phyloP scores from a whole-genome alignment of 2,888 invertebrate genomes.

The Lepidonotus clava region DNA sequence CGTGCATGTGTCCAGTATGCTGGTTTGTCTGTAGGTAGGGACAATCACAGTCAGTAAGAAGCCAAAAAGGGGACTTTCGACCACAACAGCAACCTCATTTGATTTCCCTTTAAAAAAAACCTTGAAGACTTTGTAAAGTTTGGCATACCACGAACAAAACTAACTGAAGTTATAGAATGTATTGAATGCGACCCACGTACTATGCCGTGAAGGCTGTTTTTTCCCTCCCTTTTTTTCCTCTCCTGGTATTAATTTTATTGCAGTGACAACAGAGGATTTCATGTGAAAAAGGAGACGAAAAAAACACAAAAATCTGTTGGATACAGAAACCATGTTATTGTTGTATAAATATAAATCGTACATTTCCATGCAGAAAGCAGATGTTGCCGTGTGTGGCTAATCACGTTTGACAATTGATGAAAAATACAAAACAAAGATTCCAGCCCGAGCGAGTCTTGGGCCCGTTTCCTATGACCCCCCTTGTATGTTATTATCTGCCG shows the following conservation, averaged over 20 bases:
- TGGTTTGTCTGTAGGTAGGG: constrained; percentile 35
- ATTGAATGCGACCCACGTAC: too few species aligned
- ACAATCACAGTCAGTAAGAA: not conserved
- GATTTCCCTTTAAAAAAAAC: not conserved
- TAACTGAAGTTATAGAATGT: too few species aligned
- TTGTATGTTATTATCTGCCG: constrained; percentile 22
- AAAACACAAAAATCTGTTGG: not conserved
- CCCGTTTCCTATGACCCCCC: not conserved
- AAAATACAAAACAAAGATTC: constrained; percentile 31
- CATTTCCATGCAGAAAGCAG: constrained; percentile 35
- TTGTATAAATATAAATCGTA: constrained; percentile 44
- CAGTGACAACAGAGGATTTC: not conserved
- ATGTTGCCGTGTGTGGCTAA: constrained; percentile 21
- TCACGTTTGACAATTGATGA: constrained; percentile 25
- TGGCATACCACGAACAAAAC: constrained; percentile 8
- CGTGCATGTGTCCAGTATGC: constrained; percentile 9
- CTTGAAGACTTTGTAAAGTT: constrained; percentile 28
- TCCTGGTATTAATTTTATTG: constrained; percentile 5
- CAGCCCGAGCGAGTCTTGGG: constrained; percentile 48
- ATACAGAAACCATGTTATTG: constrained; percentile 5
- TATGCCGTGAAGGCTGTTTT: not conserved
- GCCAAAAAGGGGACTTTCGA: constrained; percentile 17
- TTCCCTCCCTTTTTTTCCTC: not conserved
- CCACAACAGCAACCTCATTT: not conserved
- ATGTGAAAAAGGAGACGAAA: not conserved